Evolutionary conservation across 2,113 vertebrate species (phyloP).

Genomic region (Ceyx melanurus): DNA sequence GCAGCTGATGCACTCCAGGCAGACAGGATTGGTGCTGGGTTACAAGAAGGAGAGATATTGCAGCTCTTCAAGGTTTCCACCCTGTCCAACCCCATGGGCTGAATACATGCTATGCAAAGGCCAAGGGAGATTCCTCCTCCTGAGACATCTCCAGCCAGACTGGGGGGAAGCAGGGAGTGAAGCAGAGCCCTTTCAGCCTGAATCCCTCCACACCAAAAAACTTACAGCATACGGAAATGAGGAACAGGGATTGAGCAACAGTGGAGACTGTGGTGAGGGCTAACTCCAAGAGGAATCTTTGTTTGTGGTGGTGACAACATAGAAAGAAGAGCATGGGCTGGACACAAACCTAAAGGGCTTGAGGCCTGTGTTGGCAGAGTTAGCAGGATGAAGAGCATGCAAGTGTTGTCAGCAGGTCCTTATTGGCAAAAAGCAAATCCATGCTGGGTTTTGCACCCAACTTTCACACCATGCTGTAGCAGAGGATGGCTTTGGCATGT

Average conservation of each 20-base stretch:
- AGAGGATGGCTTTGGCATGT: background rate
- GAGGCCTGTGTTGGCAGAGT: background rate
- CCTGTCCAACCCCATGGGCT: background rate
- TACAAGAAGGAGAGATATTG: background rate
- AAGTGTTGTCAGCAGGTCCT: background rate
- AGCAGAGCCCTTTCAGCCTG: background rate
- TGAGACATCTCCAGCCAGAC: background rate
- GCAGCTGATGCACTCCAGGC: background rate
- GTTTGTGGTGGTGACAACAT: background rate
- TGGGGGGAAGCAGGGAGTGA: background rate
- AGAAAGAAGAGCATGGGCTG: background rate
- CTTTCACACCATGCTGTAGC: rapidly evolving
- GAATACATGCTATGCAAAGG: background rate
- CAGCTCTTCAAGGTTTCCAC: background rate
- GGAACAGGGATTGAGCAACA: background rate
- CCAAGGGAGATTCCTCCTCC: background rate
- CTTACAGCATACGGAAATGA: background rate
- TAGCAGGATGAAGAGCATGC: background rate
- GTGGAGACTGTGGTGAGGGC: background rate
- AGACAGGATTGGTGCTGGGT: background rate
- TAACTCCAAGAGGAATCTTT: background rate
- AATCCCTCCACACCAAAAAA: background rate
- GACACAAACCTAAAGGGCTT: background rate
- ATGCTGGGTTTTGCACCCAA: background rate
- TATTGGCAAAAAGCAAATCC: background rate